These are phyloP conservation scores for Naso thynnoides DNA, from an alignment of 2,797 vertebrate genomes.

Conservation along the genomic window DNA sequence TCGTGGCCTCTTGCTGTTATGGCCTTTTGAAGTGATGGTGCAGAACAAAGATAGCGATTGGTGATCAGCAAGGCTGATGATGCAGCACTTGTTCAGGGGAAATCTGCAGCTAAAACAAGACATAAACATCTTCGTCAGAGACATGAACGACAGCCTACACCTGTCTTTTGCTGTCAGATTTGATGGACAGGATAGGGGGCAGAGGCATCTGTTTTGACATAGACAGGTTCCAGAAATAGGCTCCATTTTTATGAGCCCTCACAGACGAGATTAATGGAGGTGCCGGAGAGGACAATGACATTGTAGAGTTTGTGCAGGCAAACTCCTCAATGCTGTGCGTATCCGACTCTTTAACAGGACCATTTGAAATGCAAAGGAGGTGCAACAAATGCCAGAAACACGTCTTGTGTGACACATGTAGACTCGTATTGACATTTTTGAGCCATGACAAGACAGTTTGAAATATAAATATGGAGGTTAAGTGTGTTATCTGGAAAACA, in stretches of 20 bases:
- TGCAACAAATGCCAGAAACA: conserved; percentile 1
- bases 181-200: conserved; percentile 45
- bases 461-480: not conserved
- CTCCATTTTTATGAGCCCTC: conserved; percentile 14
- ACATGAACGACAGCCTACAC: conserved; percentile 21
- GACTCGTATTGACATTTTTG: not conserved
- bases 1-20: conserved; percentile 11
- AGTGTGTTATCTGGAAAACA: not conserved
- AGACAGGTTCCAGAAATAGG: conserved; percentile 36
- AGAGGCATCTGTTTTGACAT: conserved; percentile 28
- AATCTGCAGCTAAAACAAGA: conserved; percentile 37
- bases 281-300: conserved; percentile 23
- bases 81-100: conserved; percentile 16
- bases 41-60: conserved; percentile 9
- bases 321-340: conserved; percentile 1
- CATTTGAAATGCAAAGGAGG: conserved; percentile 1
- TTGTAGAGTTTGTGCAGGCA: conserved; percentile 19
- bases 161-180: conserved; percentile 27
- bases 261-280: conserved; percentile 47
- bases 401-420: not conserved
- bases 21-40: conserved; percentile 9
- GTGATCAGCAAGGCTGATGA: not conserved
- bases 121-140: conserved; percentile 16
- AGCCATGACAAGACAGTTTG: not conserved
- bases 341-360: not conserved